Evolutionary conservation across 2,797 vertebrate genomes (phyloP).

Genomic region (Poecilia gillii): DNA sequence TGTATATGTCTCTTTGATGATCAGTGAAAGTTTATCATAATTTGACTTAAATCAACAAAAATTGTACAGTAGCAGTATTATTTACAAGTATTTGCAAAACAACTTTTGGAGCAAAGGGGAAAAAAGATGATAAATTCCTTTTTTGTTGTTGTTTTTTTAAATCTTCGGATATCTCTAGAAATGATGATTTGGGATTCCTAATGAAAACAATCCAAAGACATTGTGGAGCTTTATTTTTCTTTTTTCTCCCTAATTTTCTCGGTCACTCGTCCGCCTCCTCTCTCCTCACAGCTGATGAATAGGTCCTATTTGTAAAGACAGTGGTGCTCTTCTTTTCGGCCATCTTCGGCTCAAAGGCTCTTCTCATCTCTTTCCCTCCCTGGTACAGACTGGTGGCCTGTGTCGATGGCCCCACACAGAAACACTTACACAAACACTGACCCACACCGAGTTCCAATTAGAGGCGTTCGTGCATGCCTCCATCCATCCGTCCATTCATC

Average conservation of each 20-base stretch:
- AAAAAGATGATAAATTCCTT: not conserved
- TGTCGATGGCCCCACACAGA: conserved; percentile 52
- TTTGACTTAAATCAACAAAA: not conserved
- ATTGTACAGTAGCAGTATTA: not conserved
- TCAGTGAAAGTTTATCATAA: not conserved
- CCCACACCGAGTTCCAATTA: conserved; percentile 23
- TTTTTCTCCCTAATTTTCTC: conserved; percentile 17
- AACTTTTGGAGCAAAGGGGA: not conserved
- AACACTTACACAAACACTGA: conserved; percentile 29
- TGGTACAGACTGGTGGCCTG: conserved; percentile 72
- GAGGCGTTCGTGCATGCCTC: conserved; percentile 13
- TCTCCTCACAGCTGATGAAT: conserved; percentile 55
- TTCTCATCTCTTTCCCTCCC: conserved; percentile 60
- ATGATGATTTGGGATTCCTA: not conserved
- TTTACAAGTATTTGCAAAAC: not conserved
- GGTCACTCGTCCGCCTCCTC: conserved; percentile 16
- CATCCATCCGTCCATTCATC: conserved; percentile 48
- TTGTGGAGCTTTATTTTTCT: conserved; percentile 8
- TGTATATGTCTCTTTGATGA: not conserved
- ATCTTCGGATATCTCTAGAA: not conserved
- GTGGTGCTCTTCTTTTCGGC: conserved; percentile 58
- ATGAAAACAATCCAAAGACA: conserved; percentile 27
- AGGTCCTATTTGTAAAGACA: conserved; percentile 65
- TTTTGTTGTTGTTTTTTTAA: not conserved
- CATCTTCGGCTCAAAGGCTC: conserved; percentile 49